Conservation (phyloP, 2,888 invertebrate genomes). For the Luperina nickerlii region DNA sequence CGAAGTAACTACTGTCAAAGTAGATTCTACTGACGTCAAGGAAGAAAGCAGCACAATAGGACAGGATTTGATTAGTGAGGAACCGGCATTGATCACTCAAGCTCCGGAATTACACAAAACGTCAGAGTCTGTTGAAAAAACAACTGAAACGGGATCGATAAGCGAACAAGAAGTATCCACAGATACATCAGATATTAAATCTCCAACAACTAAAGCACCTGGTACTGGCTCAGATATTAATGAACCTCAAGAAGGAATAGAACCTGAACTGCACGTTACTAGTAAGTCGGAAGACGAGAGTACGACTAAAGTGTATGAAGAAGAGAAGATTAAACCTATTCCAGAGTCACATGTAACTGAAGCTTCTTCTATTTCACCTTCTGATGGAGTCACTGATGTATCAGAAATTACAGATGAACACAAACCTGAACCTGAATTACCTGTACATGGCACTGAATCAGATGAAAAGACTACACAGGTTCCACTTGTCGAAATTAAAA, state of each 20-base stretch:
- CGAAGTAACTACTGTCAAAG: constrained; percentile 33
- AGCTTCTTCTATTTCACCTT: constrained; percentile 33
- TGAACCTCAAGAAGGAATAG: constrained; percentile 49
- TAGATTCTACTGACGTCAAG: constrained; percentile 19
- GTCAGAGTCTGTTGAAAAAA: constrained; percentile 42
- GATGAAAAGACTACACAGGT: constrained; percentile 25
- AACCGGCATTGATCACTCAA: constrained; percentile 30
- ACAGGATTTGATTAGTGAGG: constrained; percentile 19
- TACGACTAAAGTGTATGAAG: constrained; percentile 42
- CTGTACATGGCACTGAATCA: constrained; percentile 25
- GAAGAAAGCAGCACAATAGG: constrained; percentile 20
- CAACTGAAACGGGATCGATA: constrained; percentile 38
- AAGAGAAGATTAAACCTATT: constrained; percentile 38
- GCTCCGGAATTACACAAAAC: constrained; percentile 40
- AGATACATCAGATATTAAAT: constrained; percentile 50
- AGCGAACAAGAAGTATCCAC: constrained; percentile 58
- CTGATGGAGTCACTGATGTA: constrained; percentile 24
- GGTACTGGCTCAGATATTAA: constrained; percentile 10
- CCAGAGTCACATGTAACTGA: constrained; percentile 53
- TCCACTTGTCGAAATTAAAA: constrained; percentile 38
- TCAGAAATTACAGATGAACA: constrained; percentile 25
- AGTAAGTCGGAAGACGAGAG: constrained; percentile 34
- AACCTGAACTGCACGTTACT: constrained; percentile 32
- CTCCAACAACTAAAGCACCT: constrained; percentile 47
- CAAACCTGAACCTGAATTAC: constrained; percentile 17